Evolutionary conservation across 2,113 vertebrate species (phyloP), one percentile per base, ranked within the genome.

Genomic region (Solenodon paradoxus): DNA sequence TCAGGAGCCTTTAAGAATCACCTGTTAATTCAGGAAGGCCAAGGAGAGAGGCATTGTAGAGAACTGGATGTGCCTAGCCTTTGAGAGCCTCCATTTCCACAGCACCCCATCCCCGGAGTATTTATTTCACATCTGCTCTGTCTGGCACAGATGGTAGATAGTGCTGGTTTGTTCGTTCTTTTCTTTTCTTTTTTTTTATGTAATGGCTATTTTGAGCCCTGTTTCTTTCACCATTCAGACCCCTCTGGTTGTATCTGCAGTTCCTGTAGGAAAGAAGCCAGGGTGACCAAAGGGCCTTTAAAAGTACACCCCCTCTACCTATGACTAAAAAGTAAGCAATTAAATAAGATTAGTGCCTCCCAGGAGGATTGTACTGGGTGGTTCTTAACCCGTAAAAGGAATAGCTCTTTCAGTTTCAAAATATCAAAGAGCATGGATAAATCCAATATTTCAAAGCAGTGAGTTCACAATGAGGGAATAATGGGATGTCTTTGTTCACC

Each of bases 51-150:
- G 68, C 30, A 3, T 9, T 88, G 30, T 75, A 90, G 85, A 97
- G 69, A 89, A 83, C 87, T n/a, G 42, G 88, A 38, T 88, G 47
- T 28, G 8, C 35, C 74, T 47, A 59, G 3, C 93, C 57, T 74
- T 91, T 66, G 13, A 3, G 13, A 94, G 57, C 53, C 9, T 80
- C 63, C 0, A 0, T 91, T 84, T 80, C 45, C 61, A 45, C 32
- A 15, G 19, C 26, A 13, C 30, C 92, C 94, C 95, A 92, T 51
- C 9, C 96, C 88, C 92, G 69, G 82, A 96, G 75, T 98, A 98
- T 97, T 97, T 98, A 97, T 97, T 82, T 51, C 84, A 92, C 94
- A 92, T 71, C 93, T 96, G 94, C 97, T 96, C 96, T 98, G 97
- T 96, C 97, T 95, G 90, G 87, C 90, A 95, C 93, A 97, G 96